Evolutionary conservation across 2,113 vertebrate genomes (phyloP), one percentile per base, ranked within the genome.

Genomic region (Cynoglossus semilaevis): DNA sequence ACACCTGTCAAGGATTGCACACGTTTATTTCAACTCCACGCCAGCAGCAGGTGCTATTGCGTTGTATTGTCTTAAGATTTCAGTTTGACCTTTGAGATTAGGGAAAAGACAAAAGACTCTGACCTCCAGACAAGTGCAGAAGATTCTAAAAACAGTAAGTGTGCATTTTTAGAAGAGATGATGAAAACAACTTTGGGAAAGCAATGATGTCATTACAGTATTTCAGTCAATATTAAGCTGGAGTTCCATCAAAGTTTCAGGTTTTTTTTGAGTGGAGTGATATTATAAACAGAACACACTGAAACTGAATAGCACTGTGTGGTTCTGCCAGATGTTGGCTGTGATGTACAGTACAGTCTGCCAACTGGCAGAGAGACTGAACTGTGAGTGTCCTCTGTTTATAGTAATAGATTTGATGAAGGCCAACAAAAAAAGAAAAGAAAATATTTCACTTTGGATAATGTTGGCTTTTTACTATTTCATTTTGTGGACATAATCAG

Each of bases 271-370:
- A 38, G 37, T 38, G 8, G 37, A 10, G 2, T 14, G 47, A 46
- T 48, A 48, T 13, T 14, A 15, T 18, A 14, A 49, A 15, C 19
- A 29, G 37, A 38, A 38, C 8, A 38, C 8, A 38, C 1, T 41
- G 38, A 1, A 41, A 41, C 38, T 12, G 14, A 41, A 41, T 41
- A 41, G 9, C 38, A 12, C 11, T 40, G 38, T 11, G 9, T 14
- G 9, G 15, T 35, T n/a, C 16, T n/a, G 12, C 12, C 51, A 62
- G 44, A 58, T 63, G 44, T 58, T 58, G 37, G 46, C 53, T 66
- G 19, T 18, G 37, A 41, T 63, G 14, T 29, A 46, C 15, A 35
- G 19, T 14, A 9, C 4, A 7, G 15, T 53, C 48, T 40, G 34
- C n/a, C 10, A 51, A 9, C 15, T 42, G 38, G 14, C 36, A 22